Conservation (phyloP, 2,797 vertebrate genomes). For the Chromobotia macracanthus region DNA sequence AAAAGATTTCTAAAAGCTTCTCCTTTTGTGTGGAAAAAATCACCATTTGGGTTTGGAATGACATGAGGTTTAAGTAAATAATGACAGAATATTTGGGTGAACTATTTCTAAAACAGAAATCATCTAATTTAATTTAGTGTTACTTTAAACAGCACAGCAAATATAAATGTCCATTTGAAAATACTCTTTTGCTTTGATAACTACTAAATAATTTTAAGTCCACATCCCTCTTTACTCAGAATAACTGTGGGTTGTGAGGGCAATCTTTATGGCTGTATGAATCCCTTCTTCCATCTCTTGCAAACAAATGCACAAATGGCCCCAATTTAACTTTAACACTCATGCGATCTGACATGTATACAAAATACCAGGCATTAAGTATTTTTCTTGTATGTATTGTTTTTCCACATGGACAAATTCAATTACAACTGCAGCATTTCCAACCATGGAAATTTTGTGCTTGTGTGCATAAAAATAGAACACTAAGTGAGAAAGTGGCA, state of each 20-base stretch:
- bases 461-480: constrained; percentile 13
- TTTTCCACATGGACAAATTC: constrained; percentile 79
- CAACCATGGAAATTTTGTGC: constrained; percentile 58
- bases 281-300: constrained; percentile 43
- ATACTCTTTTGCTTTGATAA: not conserved
- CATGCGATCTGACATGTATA: constrained; percentile 78
- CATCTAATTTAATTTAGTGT: not conserved
- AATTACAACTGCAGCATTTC: constrained; percentile 65
- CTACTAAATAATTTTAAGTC: not conserved
- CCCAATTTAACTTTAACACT: constrained; percentile 75
- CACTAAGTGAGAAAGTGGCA: constrained; percentile 35
- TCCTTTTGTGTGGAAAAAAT: not conserved
- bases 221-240: constrained; percentile 13
- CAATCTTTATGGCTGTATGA: constrained; percentile 42
- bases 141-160: not conserved
- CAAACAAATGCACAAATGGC: constrained; percentile 68
- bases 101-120: not conserved
- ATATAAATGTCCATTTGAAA: not conserved
- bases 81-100: not conserved
- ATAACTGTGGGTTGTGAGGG: constrained; percentile 28
- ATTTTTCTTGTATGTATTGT: constrained; percentile 74
- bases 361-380: constrained; percentile 75
- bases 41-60: not conserved
- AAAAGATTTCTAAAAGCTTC: not conserved
- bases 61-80: not conserved